Percentiles rank a stretch among this genome's conserved stretches.
Conservation (phyloP, 2,113 vertebrate species). For the Apodemus speciosus region DNA sequence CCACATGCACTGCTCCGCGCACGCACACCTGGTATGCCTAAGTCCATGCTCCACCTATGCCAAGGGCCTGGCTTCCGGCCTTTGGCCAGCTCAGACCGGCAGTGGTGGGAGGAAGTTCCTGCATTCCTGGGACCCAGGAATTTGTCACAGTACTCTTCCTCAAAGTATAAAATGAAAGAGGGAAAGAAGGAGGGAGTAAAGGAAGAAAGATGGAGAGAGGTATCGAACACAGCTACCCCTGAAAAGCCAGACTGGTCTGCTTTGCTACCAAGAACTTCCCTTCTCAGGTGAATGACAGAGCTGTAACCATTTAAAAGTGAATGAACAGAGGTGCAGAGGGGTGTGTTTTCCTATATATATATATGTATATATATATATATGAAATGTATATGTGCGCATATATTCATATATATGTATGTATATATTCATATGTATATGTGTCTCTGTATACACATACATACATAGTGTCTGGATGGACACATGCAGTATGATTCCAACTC, state of each 20-base stretch:
- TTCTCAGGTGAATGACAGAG: background rate
- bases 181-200: background rate
- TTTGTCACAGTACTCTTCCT: background rate
- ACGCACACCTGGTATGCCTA: background rate
- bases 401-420: no score
- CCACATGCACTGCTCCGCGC: background rate
- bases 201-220: background rate
- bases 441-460: background rate
- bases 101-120: background rate
- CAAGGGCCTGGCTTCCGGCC: background rate
- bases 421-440: no score
- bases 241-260: no score
- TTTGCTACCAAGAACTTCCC: background rate
- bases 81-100: background rate
- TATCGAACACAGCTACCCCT: background rate
- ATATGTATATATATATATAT: no score
- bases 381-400: no score
- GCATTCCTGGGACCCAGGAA: background rate
- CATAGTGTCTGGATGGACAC: background rate
- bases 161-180: background rate
- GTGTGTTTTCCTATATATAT: accelerated
- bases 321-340: background rate
- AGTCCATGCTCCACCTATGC: background rate
- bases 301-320: background rate
- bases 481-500: background rate